phyloP scores from a whole-genome alignment of 2,888 invertebrate species.

The Lasioglossum leucozonium region DNA sequence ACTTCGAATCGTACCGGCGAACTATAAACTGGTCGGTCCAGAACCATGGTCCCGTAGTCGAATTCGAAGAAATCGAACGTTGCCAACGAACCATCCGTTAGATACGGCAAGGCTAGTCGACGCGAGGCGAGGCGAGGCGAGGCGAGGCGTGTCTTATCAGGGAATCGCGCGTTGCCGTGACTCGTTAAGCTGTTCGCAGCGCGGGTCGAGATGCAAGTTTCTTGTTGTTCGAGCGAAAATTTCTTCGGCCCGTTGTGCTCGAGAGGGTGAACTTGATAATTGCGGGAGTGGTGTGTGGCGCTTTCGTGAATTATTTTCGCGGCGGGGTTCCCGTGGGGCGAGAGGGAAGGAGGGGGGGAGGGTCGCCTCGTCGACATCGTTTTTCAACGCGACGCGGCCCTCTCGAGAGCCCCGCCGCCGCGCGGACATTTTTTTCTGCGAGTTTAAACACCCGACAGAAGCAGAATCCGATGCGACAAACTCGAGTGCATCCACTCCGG shows the following conservation, averaged over 20 bases:
- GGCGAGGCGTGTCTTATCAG: constrained; percentile 40
- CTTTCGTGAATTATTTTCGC: constrained; percentile 5
- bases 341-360: too few relatives aligned
- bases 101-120: neutral
- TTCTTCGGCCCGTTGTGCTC: constrained; percentile 6
- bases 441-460: neutral
- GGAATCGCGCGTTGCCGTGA: constrained; percentile 37
- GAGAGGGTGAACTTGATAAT: constrained; percentile 11
- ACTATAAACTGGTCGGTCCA: too few relatives aligned
- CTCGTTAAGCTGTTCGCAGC: constrained; percentile 35
- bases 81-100: neutral
- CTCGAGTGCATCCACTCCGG: neutral
- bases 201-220: constrained; percentile 16
- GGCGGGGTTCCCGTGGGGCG: neutral
- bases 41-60: too few relatives aligned
- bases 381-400: neutral
- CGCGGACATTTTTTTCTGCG: neutral
- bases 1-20: too few relatives aligned
- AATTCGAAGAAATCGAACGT: neutral
- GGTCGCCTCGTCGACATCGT: neutral
- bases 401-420: neutral
- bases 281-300: neutral
- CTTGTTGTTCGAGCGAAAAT: constrained; percentile 26
- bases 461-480: neutral
- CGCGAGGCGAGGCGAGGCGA: neutral